Evolutionary conservation across 2,888 invertebrate genomes (phyloP).

Genomic region (Dicyrtoma fusca): DNA sequence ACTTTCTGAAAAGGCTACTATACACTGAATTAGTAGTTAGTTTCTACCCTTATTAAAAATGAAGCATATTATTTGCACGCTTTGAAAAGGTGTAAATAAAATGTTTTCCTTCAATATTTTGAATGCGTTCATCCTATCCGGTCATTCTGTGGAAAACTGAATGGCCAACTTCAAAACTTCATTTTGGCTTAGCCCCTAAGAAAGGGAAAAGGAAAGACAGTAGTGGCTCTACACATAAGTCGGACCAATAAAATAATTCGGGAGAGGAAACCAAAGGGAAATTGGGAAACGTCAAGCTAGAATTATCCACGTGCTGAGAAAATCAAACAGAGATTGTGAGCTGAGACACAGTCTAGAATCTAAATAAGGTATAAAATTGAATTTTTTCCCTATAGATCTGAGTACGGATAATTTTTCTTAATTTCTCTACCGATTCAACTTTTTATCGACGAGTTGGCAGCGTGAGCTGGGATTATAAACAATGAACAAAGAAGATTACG

Average conservation of each 20-base stretch:
- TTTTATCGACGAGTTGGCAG: conserved; percentile 38
- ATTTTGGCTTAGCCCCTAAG: too few relatives aligned
- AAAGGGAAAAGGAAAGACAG: not conserved
- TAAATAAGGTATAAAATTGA: conserved; percentile 38
- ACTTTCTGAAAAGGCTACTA: too few relatives aligned
- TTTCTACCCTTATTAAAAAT: too few relatives aligned
- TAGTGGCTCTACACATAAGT: conserved; percentile 16
- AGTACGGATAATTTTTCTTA: conserved; percentile 37
- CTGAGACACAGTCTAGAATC: conserved; percentile 29
- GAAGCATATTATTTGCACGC: too few relatives aligned
- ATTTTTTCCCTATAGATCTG: conserved; percentile 34
- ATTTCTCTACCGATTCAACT: conserved; percentile 36
- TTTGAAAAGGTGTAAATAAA: too few relatives aligned
- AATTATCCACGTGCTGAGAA: conserved; percentile 40
- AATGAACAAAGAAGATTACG: conserved; percentile 38
- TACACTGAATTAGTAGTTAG: too few relatives aligned
- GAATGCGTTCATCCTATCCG: too few relatives aligned
- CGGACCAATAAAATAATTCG: conserved; percentile 39
- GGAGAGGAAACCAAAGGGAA: conserved; percentile 28
- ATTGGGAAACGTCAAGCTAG: conserved; percentile 27
- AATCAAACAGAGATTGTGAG: conserved; percentile 37
- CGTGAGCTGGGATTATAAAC: conserved; percentile 39
- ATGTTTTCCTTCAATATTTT: too few relatives aligned
- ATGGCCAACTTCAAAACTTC: too few relatives aligned
- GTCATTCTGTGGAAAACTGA: too few relatives aligned